Evolutionary conservation across 2,113 vertebrate species (phyloP).

Genomic region (Nipponia nippon): DNA sequence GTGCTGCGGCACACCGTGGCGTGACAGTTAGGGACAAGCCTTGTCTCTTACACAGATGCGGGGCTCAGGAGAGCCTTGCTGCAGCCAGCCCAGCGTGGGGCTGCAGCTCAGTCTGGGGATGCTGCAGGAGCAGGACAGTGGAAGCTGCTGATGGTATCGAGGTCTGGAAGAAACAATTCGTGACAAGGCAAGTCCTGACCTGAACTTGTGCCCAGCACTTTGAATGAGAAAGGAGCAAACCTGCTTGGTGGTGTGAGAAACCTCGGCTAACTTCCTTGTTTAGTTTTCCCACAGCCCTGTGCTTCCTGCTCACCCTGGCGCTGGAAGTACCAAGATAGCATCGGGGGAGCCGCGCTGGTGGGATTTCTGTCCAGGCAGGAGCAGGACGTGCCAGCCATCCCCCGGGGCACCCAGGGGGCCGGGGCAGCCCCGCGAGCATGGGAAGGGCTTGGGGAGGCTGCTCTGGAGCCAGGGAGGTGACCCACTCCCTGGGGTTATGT

Average conservation of each 20-base stretch:
- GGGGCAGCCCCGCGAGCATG: not conserved
- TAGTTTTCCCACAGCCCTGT: constrained; percentile 62
- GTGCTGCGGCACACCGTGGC: fast-evolving
- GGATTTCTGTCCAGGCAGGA: not conserved
- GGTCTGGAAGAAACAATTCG: not conserved
- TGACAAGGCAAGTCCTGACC: constrained; percentile 24
- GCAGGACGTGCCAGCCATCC: constrained; percentile 33
- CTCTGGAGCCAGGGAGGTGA: not conserved
- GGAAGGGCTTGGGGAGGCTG: not conserved
- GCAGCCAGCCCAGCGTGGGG: not conserved
- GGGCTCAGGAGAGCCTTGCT: fast-evolving
- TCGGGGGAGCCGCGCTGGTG: not conserved
- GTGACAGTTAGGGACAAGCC: fast-evolving
- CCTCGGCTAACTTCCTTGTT: constrained; percentile 23
- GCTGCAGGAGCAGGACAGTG: not conserved
- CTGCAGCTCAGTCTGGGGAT: fast-evolving
- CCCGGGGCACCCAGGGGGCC: not conserved
- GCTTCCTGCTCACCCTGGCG: not conserved
- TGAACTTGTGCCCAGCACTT: constrained; percentile 1
- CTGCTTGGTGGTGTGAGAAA: constrained; percentile 19
- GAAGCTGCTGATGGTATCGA: not conserved
- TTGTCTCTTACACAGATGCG: fast-evolving
- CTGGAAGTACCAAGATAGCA: constrained; percentile 41
- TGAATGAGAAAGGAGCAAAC: not conserved
- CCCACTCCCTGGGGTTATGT: not conserved